phyloP scores from a whole-genome alignment of 37 sponge, comb jelly and placozoan species.

The Eunapius fragilis region DNA sequence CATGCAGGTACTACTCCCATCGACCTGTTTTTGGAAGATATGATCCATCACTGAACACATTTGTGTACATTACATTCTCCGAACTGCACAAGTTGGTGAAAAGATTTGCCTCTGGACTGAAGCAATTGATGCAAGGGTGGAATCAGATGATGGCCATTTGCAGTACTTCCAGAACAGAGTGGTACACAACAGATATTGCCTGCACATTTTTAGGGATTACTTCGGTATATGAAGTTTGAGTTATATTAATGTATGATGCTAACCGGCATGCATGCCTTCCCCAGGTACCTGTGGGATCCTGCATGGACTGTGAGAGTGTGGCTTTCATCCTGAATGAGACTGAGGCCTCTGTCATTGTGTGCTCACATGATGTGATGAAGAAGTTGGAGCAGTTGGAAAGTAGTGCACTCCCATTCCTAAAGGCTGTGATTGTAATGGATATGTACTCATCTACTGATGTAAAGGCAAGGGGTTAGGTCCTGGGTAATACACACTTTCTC shows the following conservation, averaged over 20 bases:
- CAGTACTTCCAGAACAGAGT: constrained; percentile 37
- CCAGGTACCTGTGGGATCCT: constrained; percentile 28
- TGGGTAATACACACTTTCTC: not conserved
- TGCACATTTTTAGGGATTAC: constrained; percentile 53
- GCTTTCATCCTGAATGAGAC: constrained; percentile 41
- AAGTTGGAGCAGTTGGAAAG: not conserved
- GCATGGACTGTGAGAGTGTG: constrained; percentile 29
- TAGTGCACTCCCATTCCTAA: constrained; percentile 1
- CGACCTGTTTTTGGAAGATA: constrained; percentile 21
- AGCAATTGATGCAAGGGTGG: constrained; percentile 2
- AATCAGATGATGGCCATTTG: constrained; percentile 37
- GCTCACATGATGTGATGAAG: not conserved
- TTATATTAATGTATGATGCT: no score
- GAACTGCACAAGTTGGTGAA: constrained; percentile 25
- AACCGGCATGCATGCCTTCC: not conserved
- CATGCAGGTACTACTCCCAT: constrained; percentile 16
- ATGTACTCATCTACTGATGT: not conserved
- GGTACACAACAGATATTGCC: constrained; percentile 60
- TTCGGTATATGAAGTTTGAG: no score
- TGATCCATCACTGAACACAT: constrained; percentile 13
- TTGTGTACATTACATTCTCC: constrained; percentile 24
- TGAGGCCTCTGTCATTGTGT: constrained; percentile 22
- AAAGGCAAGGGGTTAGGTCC: not conserved
- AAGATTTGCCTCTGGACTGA: constrained; percentile 22
- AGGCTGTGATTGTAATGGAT: constrained; percentile 36